Base-by-base conservation (phyloP, 2,113 vertebrate genomes). In the Gopherus flavomarginatus region DNA sequence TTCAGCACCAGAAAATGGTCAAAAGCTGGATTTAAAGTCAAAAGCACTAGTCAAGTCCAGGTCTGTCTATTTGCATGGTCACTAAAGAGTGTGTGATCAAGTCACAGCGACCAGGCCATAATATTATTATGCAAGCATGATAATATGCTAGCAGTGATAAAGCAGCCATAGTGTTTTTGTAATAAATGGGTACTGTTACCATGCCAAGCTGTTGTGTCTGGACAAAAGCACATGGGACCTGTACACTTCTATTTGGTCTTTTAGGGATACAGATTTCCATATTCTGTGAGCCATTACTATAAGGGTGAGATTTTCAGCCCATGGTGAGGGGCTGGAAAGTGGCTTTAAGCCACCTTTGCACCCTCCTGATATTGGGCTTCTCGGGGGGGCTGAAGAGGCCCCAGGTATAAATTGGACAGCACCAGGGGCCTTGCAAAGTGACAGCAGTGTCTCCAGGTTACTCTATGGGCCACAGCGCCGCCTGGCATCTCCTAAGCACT, bases 321-420 rank as follows among this genome's bases (percentile, higher is more conserved):
- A 42, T 54, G 59, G 47, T 11, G 16, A 62, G 56, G 10, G n/a
- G 50, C 8, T 0, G 0, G 53, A 79, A 5, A 65, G 11, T 81
- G 53, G 35, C 52, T 9, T 3, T n/a, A 83, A 29, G 11, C 1
- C 8, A 65, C 21, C 22, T 90, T n/a, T 69, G 35, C 65, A n/a
- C 65, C 13, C 16, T 19, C 65, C 65, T 69, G 65, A 19, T 19
- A 17, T 17, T 19, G 35, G 8, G 16, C 16, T n/a, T 4, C 65
- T 21, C 65, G 5, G 35, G 35, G 13, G 3, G 17, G 35, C 8
- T n/a, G 65, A 69, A n/a, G 65, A n/a, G 57, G 26, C 57, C 27
- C 12, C 11, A 14, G 35, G 17, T 38, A 17, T 69, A 69, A 69
- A 69, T 38, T 69, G 35, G 65, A 69, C 65, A 69, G 35, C 35